Evolutionary conservation across 2,888 invertebrate species (phyloP).

Genomic region (Beris morrisii): DNA sequence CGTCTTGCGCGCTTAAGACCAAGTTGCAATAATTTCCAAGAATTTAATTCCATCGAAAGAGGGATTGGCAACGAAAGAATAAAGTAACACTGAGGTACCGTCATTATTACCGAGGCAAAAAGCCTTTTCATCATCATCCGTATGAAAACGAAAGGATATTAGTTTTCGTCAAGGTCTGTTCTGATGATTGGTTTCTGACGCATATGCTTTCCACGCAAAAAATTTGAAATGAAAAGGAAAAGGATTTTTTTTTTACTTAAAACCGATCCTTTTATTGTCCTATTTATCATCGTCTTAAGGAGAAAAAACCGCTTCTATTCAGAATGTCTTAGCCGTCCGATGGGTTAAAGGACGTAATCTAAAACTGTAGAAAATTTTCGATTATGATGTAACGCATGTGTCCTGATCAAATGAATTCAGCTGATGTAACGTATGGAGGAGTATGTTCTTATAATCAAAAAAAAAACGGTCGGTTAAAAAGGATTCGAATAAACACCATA

Average conservation of each 20-base stretch:
- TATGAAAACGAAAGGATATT: conserved; percentile 32
- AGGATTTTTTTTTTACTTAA: too few relatives aligned
- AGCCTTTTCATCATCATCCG: conserved; percentile 14
- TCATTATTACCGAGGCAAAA: neutral
- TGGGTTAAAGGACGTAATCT: conserved; percentile 22
- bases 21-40: conserved; percentile 23
- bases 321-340: conserved; percentile 1
- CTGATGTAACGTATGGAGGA: too few relatives aligned
- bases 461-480: too few relatives aligned
- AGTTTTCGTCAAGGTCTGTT: conserved; percentile 1
- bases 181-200: neutral
- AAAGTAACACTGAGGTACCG: neutral
- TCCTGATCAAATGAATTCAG: too few relatives aligned
- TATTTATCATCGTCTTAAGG: conserved; percentile 7
- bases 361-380: conserved; percentile 29
- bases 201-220: conserved; percentile 1
- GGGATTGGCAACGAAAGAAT: conserved; percentile 11
- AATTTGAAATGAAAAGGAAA: neutral
- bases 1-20: conserved; percentile 12
- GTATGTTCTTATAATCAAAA: too few relatives aligned
- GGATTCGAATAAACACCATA: too few relatives aligned
- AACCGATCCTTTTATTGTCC: too few relatives aligned
- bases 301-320: neutral
- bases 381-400: conserved; percentile 25
- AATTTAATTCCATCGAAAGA: conserved; percentile 9